Percentiles rank a stretch among this genome's conserved stretches.
These are phyloP conservation scores for Lerema accius DNA, from an alignment of 1,140 invertebrate genomes.

Conservation along the genomic window DNA sequence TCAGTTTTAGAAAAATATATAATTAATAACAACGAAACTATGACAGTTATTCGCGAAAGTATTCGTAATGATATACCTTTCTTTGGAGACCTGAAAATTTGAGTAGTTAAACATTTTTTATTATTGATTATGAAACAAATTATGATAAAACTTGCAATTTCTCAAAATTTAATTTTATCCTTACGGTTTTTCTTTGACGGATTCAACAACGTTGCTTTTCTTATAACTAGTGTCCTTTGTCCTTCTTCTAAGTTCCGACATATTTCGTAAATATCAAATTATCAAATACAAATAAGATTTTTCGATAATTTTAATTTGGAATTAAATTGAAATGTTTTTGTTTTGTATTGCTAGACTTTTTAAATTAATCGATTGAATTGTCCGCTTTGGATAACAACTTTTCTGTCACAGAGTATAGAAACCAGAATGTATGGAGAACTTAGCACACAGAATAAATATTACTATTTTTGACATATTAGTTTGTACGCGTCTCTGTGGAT, in stretches of 20 bases:
- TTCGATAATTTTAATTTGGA: no score
- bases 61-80: constrained; percentile 52
- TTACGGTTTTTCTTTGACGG: constrained; percentile 1
- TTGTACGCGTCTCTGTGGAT: neutral
- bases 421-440: no score
- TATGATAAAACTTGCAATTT: no score
- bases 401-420: no score
- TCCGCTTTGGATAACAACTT: neutral
- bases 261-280: no score
- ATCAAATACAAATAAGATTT: no score
- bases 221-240: constrained; percentile 6
- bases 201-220: neutral
- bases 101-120: neutral
- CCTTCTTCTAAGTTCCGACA: constrained; percentile 7
- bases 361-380: neutral
- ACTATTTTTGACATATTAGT: no score
- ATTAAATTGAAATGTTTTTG: no score
- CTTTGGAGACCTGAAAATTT: constrained; percentile 50
- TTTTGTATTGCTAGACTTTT: neutral
- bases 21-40: constrained; percentile 60
- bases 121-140: no score
- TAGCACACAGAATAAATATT: neutral
- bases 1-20: constrained; percentile 86
- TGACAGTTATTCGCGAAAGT: constrained; percentile 60
- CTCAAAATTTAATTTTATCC: neutral